phyloP scores from a whole-genome alignment of 2,888 invertebrate species.

The Tenthredo distinguenda region DNA sequence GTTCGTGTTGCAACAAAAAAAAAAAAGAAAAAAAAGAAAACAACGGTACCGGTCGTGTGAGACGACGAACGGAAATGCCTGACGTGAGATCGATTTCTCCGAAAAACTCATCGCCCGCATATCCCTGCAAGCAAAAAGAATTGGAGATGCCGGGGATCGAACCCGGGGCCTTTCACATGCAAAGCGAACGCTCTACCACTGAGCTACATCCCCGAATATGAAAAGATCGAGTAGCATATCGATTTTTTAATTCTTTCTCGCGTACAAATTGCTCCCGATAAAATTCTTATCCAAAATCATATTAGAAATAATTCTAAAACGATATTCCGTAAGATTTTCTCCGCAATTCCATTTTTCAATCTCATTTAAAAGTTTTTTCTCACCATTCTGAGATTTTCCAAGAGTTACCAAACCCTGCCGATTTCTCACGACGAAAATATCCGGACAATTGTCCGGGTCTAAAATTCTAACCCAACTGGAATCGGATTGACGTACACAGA shows the following conservation, averaged over 20 bases:
- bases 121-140: conserved; percentile 67
- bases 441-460: neutral
- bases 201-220: conserved; percentile 91
- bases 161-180: conserved; percentile 99
- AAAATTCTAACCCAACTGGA: neutral
- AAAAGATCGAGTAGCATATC: neutral
- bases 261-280: too few species aligned
- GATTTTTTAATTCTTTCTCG: neutral
- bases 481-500: neutral
- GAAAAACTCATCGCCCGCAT: neutral
- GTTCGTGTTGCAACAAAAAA: too few species aligned
- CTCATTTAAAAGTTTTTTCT: too few species aligned
- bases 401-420: neutral
- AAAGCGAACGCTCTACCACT: conserved; percentile 99
- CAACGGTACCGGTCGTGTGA: neutral
- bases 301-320: too few species aligned
- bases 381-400: too few species aligned
- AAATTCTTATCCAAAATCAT: too few species aligned
- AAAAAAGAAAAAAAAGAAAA: neutral
- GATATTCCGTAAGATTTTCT: too few species aligned
- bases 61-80: neutral
- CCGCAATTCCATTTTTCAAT: too few species aligned
- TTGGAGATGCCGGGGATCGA: conserved; percentile 98
- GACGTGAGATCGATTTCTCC: neutral
- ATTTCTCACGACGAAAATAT: neutral